Evolutionary conservation across 2,797 vertebrate genomes (phyloP).

Genomic region (Delichon dasypus): DNA sequence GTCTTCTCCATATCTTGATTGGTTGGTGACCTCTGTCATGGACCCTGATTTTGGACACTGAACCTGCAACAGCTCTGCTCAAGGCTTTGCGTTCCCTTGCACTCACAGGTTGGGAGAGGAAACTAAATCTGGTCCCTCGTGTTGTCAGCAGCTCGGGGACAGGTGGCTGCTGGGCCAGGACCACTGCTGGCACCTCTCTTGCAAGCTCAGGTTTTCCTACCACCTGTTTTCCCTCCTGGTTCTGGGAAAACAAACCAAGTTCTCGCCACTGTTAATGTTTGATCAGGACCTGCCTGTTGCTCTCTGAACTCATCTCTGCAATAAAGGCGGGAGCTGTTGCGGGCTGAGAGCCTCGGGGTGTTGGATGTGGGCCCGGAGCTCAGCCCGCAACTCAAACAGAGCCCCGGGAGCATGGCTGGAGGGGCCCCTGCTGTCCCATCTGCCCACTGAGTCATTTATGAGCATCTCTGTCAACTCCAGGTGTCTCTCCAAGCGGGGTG

Average conservation of each 20-base stretch:
- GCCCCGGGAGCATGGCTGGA: rapidly evolving
- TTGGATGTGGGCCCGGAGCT: neutral
- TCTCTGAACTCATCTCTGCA: slow-evolving; percentile 41
- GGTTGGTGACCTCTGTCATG: neutral
- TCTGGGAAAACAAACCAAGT: neutral
- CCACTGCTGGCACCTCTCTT: rapidly evolving
- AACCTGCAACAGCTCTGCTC: neutral
- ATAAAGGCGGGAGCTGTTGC: neutral
- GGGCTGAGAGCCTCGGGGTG: neutral
- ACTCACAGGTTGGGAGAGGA: neutral
- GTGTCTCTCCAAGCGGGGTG: neutral
- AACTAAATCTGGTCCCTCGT: neutral
- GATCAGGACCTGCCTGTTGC: slow-evolving; percentile 51
- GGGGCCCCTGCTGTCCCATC: neutral
- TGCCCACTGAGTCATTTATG: neutral
- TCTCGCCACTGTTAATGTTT: slow-evolving; percentile 60
- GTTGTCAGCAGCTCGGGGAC: neutral
- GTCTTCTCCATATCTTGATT: neutral
- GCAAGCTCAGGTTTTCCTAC: neutral
- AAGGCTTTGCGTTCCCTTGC: neutral
- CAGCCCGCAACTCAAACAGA: slow-evolving; percentile 52
- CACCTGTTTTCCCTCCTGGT: neutral
- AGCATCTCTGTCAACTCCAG: neutral
- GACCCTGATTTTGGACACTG: neutral
- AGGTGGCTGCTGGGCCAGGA: rapidly evolving